phyloP scores from a whole-genome alignment of 2,797 vertebrate genomes.

The Phrynocephalus guinanensis region DNA sequence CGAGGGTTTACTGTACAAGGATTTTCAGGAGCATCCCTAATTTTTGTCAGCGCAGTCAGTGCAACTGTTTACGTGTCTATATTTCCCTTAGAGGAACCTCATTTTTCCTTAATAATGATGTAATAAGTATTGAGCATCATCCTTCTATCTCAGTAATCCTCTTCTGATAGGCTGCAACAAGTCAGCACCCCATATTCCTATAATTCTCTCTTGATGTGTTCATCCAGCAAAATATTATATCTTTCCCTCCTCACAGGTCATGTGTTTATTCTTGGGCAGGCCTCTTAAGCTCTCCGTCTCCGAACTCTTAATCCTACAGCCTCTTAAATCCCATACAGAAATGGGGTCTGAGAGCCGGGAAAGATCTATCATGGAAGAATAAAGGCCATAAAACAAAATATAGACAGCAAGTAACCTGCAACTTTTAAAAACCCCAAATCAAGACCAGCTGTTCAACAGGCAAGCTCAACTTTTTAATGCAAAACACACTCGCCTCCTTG shows the following conservation, averaged over 20 bases:
- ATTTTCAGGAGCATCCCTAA: background rate
- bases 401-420: constrained; percentile 58
- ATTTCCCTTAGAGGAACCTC: background rate
- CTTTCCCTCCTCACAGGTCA: constrained; percentile 58
- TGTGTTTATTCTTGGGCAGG: constrained; percentile 59
- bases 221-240: constrained; percentile 55
- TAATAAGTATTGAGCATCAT: constrained; percentile 34
- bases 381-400: constrained; percentile 67
- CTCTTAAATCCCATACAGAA: constrained; percentile 53
- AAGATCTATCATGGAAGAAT: constrained; percentile 49
- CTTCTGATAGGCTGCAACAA: constrained; percentile 58
- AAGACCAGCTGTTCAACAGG: constrained; percentile 64
- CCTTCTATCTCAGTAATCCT: constrained; percentile 52
- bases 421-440: constrained; percentile 69
- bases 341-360: constrained; percentile 56
- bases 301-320: constrained; percentile 61
- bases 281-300: constrained; percentile 64
- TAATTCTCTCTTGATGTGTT: constrained; percentile 54
- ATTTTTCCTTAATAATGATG: constrained; percentile 23
- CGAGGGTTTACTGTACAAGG: no score
- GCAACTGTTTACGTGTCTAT: background rate
- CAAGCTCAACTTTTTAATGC: constrained; percentile 60
- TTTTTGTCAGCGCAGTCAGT: background rate
- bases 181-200: constrained; percentile 47
- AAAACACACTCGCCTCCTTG: constrained; percentile 38